Evolutionary conservation across 2,797 vertebrate species (phyloP), one percentile per base, ranked within the genome.

Genomic region (Knipowitschia caucasica): DNA sequence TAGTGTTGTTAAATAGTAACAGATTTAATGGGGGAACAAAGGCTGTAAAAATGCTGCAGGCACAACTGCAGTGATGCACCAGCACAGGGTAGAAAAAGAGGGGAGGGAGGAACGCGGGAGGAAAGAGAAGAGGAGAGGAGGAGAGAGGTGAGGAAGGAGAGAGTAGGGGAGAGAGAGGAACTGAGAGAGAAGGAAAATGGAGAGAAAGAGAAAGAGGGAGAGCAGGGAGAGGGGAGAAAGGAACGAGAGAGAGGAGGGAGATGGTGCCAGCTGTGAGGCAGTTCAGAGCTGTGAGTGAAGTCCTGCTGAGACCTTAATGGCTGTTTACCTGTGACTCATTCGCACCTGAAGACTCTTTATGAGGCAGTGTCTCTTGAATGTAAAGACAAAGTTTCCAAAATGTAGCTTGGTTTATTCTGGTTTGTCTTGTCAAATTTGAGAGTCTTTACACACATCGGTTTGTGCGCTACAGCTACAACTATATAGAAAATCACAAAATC

Each of bases 251-350:
- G 49, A 55, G 0, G n/a, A 18, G 14, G 36, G 7, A 12, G 33
- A 9, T 4, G 36, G 36, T 6, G 12, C 52, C 77, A 84, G 73
- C 71, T 82, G 73, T 59, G 69, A 38, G 47, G 59, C 58, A 59
- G 33, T 67, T 43, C 56, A 33, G 23, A 65, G 53, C 35, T 18
- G 21, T 67, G 61, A 61, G 26, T n/a, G 24, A 61, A 35, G 47
- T 36, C 73, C 64, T 35, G 65, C 69, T 64, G 77, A 53, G 78
- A 62, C 65, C 43, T 56, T 82, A 79, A 83, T 73, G 53, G 56
- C 44, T 78, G 61, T 74, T 81, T 74, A 51, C 66, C 43, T 46
- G 58, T 77, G 75, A 84, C 55, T 86, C 75, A 84, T 54, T 25
- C 60, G 67, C 73, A 75, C 76, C 73, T 71, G 72, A 73, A 67